Conservation (phyloP, 2,113 vertebrate genomes). For the Rhea americana region DNA sequence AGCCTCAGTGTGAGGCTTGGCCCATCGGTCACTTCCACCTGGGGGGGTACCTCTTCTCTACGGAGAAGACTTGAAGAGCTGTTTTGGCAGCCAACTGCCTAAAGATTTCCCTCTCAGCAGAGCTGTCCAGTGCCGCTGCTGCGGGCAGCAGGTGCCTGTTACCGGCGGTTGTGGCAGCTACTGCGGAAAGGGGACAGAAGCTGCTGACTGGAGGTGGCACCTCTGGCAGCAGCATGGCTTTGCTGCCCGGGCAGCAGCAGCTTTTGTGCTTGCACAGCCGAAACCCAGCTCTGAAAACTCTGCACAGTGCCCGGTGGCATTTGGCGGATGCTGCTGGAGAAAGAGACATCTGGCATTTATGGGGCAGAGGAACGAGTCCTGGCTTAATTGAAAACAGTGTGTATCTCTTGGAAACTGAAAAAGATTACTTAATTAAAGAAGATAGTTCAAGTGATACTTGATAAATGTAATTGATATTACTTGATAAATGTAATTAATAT, state of each 20-base stretch:
- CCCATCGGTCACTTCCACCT: no score
- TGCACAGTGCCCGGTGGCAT: background rate
- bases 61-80: background rate
- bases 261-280: accelerated
- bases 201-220: accelerated
- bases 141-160: accelerated
- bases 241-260: background rate
- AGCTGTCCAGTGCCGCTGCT: background rate
- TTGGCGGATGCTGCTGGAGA: background rate
- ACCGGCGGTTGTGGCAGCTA: background rate
- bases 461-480: background rate
- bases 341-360: background rate
- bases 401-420: no score
- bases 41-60: background rate
- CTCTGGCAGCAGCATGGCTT: background rate
- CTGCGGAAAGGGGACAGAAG: background rate
- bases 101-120: accelerated
- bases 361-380: background rate
- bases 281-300: background rate
- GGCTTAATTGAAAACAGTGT: no score
- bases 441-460: background rate
- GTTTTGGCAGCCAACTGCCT: background rate
- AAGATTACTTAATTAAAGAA: background rate
- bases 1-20: background rate
- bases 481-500: background rate